Evolutionary conservation across 2,888 invertebrate species (phyloP).

Genomic region (Cryptophagus acutangulus): DNA sequence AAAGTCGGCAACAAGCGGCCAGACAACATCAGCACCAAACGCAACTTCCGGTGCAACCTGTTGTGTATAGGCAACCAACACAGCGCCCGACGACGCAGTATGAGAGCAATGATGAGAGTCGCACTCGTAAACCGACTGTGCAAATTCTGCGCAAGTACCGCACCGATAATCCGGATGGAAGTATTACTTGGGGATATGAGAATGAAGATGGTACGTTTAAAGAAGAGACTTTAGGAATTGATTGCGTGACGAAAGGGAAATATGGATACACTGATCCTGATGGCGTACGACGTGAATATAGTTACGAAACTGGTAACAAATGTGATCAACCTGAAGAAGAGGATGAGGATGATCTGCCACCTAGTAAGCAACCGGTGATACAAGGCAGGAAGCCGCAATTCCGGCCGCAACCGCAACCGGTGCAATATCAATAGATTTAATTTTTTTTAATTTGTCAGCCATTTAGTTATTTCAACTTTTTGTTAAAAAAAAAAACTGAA

Average conservation of each 20-base stretch:
- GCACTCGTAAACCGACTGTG: conserved; percentile 45
- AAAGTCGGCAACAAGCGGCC: conserved; percentile 9
- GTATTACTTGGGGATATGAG: conserved; percentile 84
- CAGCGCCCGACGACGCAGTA: conserved; percentile 33
- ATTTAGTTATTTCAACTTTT: no score
- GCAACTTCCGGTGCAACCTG: conserved; percentile 39
- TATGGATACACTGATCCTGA: conserved; percentile 84
- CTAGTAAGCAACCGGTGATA: conserved; percentile 28
- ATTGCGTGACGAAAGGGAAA: conserved; percentile 51
- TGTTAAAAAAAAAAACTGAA: no score
- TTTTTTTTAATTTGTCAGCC: no score
- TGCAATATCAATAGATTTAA: no score
- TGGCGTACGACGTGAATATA: conserved; percentile 74
- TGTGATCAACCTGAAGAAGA: conserved; percentile 56
- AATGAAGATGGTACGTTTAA: conserved; percentile 85
- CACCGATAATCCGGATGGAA: conserved; percentile 75
- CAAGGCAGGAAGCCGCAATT: conserved; percentile 15
- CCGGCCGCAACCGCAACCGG: conserved; percentile 4
- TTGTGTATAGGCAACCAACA: conserved; percentile 50
- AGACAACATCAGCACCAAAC: conserved; percentile 14
- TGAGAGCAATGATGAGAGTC: conserved; percentile 41
- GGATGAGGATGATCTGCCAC: conserved; percentile 30
- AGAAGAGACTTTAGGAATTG: conserved; percentile 75
- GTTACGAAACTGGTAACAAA: conserved; percentile 74
- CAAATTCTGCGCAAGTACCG: conserved; percentile 56